Conservation (phyloP, 2,113 vertebrate genomes). For the pig (Sus scrofa) region DNA sequence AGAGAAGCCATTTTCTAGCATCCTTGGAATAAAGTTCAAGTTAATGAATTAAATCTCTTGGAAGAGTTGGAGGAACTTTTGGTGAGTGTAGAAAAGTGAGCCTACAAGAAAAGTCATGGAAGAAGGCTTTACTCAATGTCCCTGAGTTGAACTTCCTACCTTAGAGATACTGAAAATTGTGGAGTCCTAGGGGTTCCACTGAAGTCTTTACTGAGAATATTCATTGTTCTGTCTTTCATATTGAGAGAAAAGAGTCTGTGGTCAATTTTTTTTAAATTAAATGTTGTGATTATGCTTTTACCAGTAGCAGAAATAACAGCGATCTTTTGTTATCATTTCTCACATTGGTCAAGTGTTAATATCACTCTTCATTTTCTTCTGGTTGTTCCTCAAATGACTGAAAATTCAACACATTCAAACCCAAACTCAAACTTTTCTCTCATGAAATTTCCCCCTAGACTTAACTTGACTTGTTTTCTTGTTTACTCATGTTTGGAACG, state of each 20-base stretch:
- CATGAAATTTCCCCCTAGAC: neutral
- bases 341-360: neutral
- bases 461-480: neutral
- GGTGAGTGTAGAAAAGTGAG: neutral
- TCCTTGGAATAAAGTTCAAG: neutral
- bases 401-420: neutral
- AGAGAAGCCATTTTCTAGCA: neutral
- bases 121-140: neutral
- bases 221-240: neutral
- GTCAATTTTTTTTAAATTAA: neutral
- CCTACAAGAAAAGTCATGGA: neutral
- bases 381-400: neutral
- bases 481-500: neutral
- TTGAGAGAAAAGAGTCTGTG: neutral
- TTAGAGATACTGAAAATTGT: neutral
- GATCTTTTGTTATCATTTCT: neutral
- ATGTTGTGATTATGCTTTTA: neutral
- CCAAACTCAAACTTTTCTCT: neutral
- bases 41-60: neutral
- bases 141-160: neutral
- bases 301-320: neutral
- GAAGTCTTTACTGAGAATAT: neutral
- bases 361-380: neutral
- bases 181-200: neutral
- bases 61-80: neutral